A percentile compares a stretch with the other conserved stretches of the same genome.
Conservation (phyloP, 2,797 vertebrate species). For the Mormyrus hasselquistii region DNA sequence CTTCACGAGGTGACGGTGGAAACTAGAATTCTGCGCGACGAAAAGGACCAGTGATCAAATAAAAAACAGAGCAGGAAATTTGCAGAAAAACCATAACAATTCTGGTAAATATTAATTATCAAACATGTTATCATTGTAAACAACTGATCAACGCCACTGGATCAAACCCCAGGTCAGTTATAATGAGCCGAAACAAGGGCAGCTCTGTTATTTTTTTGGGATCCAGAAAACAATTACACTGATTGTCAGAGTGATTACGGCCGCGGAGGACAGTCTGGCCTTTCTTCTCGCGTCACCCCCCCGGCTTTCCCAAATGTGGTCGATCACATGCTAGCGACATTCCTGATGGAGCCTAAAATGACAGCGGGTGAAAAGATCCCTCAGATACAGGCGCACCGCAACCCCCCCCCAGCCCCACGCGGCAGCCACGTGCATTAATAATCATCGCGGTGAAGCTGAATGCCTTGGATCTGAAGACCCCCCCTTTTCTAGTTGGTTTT, state of each 20-base stretch:
- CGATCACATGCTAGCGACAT: conserved; percentile 4
- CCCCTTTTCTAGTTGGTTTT: neutral
- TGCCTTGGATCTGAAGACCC: neutral
- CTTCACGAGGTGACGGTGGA: neutral
- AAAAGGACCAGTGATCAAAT: neutral
- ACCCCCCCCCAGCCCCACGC: neutral
- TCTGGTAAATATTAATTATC: conserved; percentile 19
- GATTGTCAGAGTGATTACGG: conserved; percentile 4
- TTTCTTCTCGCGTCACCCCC: neutral
- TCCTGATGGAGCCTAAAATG: neutral
- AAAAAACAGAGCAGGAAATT: neutral
- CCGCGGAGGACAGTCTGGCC: neutral
- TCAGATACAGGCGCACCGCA: neutral
- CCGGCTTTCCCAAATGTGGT: neutral
- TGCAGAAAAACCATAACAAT: neutral
- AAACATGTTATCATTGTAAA: conserved; percentile 1
- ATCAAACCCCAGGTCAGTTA: conserved; percentile 16
- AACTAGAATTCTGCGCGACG: neutral
- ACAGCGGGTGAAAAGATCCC: neutral
- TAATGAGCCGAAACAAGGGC: conserved; percentile 2
- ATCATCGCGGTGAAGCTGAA: neutral
- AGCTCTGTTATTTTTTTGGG: neutral
- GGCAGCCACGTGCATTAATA: neutral
- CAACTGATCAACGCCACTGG: neutral
- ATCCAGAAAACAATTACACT: conserved; percentile 7